A percentile compares a stretch with the other conserved stretches of the same genome.
Conservation (phyloP, 2,113 vertebrate genomes). For the Neomonachus schauinslandi region DNA sequence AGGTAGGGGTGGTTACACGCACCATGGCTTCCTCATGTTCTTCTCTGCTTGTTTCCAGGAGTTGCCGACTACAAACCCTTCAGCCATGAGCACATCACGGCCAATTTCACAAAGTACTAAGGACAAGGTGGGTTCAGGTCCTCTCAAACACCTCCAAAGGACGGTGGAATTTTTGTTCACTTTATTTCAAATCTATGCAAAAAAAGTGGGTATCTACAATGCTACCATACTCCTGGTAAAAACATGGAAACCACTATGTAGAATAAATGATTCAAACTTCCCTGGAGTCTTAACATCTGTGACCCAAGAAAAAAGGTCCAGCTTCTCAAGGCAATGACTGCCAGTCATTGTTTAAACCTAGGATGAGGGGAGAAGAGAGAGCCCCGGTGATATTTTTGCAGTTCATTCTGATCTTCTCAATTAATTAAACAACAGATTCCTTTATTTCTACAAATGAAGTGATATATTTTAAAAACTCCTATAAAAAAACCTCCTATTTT, state of each 20-base stretch:
- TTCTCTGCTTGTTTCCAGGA: conserved; percentile 73
- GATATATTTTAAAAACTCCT: background rate
- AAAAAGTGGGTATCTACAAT: background rate
- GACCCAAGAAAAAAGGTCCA: background rate
- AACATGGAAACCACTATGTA: background rate
- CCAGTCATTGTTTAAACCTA: background rate
- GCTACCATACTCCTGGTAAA: background rate
- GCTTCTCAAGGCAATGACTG: background rate
- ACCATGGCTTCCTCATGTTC: fast-evolving
- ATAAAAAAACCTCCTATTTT: background rate
- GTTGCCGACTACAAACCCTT: conserved; percentile 73
- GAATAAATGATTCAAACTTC: conserved; percentile 26
- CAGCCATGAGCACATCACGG: conserved; percentile 74
- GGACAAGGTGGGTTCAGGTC: fast-evolving
- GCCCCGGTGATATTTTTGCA: background rate
- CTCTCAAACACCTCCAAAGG: background rate
- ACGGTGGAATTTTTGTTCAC: background rate
- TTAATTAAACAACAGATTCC: background rate
- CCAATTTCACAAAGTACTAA: conserved; percentile 84
- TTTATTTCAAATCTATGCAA: background rate
- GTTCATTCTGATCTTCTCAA: background rate
- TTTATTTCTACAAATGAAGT: conserved; percentile 24
- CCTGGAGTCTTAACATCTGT: background rate
- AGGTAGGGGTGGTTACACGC: fast-evolving
- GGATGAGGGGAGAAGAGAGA: fast-evolving